Evolutionary conservation across 1,140 invertebrate genomes (phyloP).

Genomic region (Camponotus pennsylvanicus): DNA sequence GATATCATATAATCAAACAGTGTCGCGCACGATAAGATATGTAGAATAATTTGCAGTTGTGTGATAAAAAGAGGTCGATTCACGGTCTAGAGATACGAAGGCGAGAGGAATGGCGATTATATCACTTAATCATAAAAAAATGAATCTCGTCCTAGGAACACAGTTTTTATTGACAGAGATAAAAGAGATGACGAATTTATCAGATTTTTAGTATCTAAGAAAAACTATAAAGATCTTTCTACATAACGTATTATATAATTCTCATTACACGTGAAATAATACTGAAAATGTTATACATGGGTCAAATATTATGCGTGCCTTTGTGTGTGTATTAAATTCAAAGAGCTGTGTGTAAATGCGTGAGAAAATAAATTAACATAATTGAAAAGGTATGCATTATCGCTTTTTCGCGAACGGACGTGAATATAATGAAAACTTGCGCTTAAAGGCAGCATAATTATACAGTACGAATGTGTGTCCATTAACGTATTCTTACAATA

Average conservation of each 20-base stretch:
- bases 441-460: no score
- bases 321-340: constrained; percentile 51
- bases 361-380: constrained; percentile 67
- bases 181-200: constrained; percentile 72
- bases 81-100: not conserved
- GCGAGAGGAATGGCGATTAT: constrained; percentile 21
- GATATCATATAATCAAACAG: not conserved
- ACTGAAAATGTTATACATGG: constrained; percentile 77
- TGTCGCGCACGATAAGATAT: constrained; percentile 15
- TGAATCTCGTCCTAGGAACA: constrained; percentile 75
- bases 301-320: constrained; percentile 47
- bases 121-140: constrained; percentile 54
- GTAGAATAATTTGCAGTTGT: not conserved
- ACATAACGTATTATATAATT: constrained; percentile 63
- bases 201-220: constrained; percentile 70
- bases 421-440: not conserved
- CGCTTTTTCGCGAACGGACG: not conserved
- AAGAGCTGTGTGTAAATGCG: constrained; percentile 39
- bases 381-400: constrained; percentile 48
- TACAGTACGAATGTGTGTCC: constrained; percentile 70
- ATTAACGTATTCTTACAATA: constrained; percentile 77
- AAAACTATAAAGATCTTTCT: constrained; percentile 63
- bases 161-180: constrained; percentile 79
- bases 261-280: constrained; percentile 76
- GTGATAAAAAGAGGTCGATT: not conserved